Evolutionary conservation across 2,113 vertebrate species (phyloP), one percentile per base, ranked within the genome.

Genomic region (Ochotona princeps): DNA sequence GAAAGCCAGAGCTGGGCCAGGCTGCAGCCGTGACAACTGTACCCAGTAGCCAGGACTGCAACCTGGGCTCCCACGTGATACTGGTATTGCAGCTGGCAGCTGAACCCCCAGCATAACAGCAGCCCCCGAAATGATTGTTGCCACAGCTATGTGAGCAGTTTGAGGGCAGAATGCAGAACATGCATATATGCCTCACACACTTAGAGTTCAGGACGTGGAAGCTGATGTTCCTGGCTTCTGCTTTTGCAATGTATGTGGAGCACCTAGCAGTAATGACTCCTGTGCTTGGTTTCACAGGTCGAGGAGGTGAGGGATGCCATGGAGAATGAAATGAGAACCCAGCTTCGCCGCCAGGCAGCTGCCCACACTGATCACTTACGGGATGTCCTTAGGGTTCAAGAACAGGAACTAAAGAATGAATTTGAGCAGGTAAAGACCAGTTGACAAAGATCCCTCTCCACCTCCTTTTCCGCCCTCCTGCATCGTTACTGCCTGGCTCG

Each of bases 261-360:
- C 15, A 13, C 18, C 47, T 35, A 72, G 79, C 78, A 30, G 14
- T 83, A 14, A 80, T 26, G 23, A 20, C 47, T 25, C 0, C 21
- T 0, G 0, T 49, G 38, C 0, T 0, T 72, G 80, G 35, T 60
- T 25, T 88, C 9, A 0, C 92, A 99, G 99, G 97, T 99, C 30
- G 98, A 98, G 18, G 99, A 99, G 95, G 97, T 99, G 26, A 98
- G 99, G 20, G 99, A 99, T 32, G 99, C 99, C 96, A 99, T 99
- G 99, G 99, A 99, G 97, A 98, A 80, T 0, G 99, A 99, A 94
- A 99, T 99, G 99, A 98, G 99, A 89, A 99, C 99, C 2, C 99
- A 99, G 98, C 98, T 99, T 0, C 98, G 99, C 51, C 98, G 99
- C 9, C 99, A 99, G 96, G 99, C 99, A 0, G 99, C 99, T 0